Evolutionary conservation across 2,113 vertebrate species (phyloP), one percentile per base, ranked within the genome.

Genomic region (Solenodon paradoxus): DNA sequence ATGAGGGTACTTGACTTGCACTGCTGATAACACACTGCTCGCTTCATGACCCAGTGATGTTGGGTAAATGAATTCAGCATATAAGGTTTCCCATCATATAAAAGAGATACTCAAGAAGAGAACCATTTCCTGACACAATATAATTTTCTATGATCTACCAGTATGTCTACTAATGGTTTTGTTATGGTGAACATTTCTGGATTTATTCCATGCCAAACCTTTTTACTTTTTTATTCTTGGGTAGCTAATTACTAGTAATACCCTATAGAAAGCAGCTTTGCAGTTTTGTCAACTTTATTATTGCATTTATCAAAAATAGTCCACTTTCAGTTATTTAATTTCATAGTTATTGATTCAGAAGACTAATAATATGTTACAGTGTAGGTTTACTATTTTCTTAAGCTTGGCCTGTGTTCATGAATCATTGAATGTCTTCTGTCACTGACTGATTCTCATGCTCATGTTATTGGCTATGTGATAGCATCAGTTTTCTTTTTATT

Each of bases 401-500:
- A 95, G 72, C 15, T 90, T 96, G 95, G 96, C n/a, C n/a, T 95
- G 86, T 68, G 38, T 61, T 95, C 71, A 74, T 90, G 84, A 97
- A 88, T 95, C 85, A 78, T 32, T 92, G 55, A 88, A 45, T 94
- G 78, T 85, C 55, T 88, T 86, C 64, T 88, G 81, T 96, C 91
- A 92, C 19, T 75, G 83, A 89, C 45, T 72, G 22, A 3, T 88
- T 90, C 69, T 92, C 35, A 35, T 78, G 35, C 59, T 22, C 71
- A 77, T 79, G 38, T 83, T 93, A 92, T 92, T 96, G 84, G 71
- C 72, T 94, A 95, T 88, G 71, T 90, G 72, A 90, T 96, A 80
- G 83, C 68, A 97, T 68, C 42, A 83, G 42, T 53, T 71, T 61
- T 94, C 24, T 78, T 79, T 57, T n/a, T 86, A 19, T 92, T 66